Percentiles rank a stretch among this genome's conserved stretches.
phyloP scores from a whole-genome alignment of 2,113 vertebrate species.

The Panurus biarmicus region DNA sequence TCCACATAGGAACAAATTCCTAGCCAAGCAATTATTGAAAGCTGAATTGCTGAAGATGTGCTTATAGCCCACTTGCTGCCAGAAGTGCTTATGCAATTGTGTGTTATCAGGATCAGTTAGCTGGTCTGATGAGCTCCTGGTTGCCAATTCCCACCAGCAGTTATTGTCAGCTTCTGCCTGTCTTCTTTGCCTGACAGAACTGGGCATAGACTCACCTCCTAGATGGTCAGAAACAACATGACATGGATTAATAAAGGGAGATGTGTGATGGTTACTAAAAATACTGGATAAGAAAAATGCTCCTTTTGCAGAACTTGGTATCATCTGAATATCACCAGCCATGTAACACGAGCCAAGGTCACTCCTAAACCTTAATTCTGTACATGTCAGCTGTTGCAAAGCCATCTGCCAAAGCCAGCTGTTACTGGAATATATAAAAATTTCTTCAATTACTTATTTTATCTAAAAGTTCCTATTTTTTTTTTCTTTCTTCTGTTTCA shows the following conservation, averaged over 20 bases:
- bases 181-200: neutral
- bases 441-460: neutral
- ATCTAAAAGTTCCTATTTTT: neutral
- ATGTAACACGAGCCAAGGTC: neutral
- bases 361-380: neutral
- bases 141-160: neutral
- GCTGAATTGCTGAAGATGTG: neutral
- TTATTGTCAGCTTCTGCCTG: neutral
- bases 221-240: neutral
- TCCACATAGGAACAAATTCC: neutral
- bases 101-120: neutral
- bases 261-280: neutral
- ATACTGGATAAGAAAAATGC: neutral
- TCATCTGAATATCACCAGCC: neutral
- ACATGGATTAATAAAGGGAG: neutral
- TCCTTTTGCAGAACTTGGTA: neutral
- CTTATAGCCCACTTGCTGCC: neutral
- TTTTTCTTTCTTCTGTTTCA: neutral
- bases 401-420: constrained; percentile 33
- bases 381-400: constrained; percentile 1
- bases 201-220: neutral
- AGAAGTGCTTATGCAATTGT: neutral
- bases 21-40: neutral
- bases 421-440: neutral
- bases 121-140: neutral